Conservation (phyloP, 2,113 vertebrate species). For the Hemibates koningsi region DNA sequence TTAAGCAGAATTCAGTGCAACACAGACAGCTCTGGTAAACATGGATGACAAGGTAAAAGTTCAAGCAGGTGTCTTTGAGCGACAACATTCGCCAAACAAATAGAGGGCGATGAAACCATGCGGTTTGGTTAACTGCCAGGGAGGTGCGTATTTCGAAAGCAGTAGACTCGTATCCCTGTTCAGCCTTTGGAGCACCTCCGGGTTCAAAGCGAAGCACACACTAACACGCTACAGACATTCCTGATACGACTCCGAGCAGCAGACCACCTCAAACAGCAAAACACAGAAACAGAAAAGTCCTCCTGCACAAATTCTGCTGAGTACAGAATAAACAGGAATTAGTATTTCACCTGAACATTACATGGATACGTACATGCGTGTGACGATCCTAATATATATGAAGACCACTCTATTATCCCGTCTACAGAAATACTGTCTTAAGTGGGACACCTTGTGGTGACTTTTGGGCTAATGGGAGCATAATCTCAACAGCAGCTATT, state of each 20-base stretch:
- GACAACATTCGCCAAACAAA: background rate
- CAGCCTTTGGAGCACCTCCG: background rate
- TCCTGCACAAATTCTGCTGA: background rate
- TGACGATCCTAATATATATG: background rate
- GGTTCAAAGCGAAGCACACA: background rate
- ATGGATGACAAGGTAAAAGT: background rate
- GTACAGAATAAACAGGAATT: background rate
- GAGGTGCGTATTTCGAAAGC: conserved; percentile 9
- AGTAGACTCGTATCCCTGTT: background rate
- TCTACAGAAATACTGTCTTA: background rate
- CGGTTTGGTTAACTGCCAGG: background rate
- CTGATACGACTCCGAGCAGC: background rate
- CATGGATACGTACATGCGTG: background rate
- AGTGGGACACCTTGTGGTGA: conserved; percentile 1
- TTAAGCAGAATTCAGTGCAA: background rate
- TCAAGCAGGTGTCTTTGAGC: background rate
- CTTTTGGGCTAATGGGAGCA: background rate
- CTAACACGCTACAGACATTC: background rate
- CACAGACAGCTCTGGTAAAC: conserved; percentile 1
- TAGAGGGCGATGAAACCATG: background rate
- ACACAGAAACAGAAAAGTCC: background rate
- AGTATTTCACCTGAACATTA: background rate
- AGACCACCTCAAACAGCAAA: background rate
- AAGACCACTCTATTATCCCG: background rate
- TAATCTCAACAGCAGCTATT: conserved; percentile 22